Conservation (phyloP, 2,888 invertebrate genomes). For the Ochropacha duplaris region DNA sequence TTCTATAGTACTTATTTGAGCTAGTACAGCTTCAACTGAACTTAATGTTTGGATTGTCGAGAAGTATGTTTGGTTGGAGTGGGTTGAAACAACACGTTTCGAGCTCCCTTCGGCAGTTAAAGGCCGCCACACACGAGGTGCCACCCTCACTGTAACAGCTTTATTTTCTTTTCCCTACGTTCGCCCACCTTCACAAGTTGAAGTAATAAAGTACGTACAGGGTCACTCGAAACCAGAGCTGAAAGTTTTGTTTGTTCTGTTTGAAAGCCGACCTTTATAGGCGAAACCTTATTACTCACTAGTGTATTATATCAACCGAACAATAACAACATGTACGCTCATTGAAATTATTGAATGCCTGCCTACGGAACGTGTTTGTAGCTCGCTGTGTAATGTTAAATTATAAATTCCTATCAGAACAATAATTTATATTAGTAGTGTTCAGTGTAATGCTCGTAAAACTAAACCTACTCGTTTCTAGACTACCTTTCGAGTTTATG, state of each 20-base stretch:
- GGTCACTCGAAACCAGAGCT: conserved; percentile 29
- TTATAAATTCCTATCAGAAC: conserved; percentile 23
- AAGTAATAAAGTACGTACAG: conserved; percentile 38
- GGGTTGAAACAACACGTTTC: conserved; percentile 51
- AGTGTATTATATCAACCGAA: conserved; percentile 20
- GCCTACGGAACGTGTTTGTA: conserved; percentile 25
- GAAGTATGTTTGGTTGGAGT: conserved; percentile 23
- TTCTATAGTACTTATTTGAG: conserved; percentile 25
- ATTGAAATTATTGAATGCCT: conserved; percentile 25
- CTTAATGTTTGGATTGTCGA: conserved; percentile 36
- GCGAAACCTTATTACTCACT: conserved; percentile 13
- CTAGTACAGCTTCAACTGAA: conserved; percentile 17
- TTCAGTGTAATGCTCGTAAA: conserved; percentile 22
- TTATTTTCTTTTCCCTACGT: conserved; percentile 50
- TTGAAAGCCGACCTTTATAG: conserved; percentile 27
- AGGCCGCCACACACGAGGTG: conserved; percentile 51
- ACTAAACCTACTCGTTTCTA: conserved; percentile 23
- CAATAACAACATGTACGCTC: conserved; percentile 27
- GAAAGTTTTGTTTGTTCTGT: conserved; percentile 35
- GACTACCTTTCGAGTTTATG: conserved; percentile 14
- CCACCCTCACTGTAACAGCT: conserved; percentile 43
- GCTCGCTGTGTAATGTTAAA: conserved; percentile 18
- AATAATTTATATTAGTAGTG: conserved; percentile 20
- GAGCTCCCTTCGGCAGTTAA: conserved; percentile 39
- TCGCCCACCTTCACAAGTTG: conserved; percentile 36